phyloP scores from a whole-genome alignment of 2,888 invertebrate species.

The Erebia palarica region DNA sequence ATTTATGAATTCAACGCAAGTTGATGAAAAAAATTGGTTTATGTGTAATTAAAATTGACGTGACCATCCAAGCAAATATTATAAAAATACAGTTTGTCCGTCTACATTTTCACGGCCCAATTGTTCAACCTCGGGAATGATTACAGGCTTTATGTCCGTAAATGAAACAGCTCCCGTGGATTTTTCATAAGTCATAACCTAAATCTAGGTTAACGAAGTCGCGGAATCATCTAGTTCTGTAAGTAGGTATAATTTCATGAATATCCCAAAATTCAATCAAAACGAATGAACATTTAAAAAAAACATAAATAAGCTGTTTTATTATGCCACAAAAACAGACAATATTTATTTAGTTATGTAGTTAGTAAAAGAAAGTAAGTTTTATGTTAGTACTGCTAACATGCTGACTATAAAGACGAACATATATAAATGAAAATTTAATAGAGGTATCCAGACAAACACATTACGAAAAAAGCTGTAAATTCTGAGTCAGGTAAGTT shows the following conservation, averaged over 20 bases:
- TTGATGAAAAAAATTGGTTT: background rate
- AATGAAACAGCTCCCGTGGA: background rate
- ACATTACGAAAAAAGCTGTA: conserved; percentile 41
- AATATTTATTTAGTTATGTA: background rate
- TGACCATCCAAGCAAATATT: no score
- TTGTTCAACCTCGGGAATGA: background rate
- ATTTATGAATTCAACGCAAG: background rate
- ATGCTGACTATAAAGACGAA: background rate
- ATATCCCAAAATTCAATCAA: no score
- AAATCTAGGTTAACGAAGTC: no score
- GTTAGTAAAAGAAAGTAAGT: background rate
- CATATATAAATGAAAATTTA: conserved; percentile 2
- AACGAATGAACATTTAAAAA: no score
- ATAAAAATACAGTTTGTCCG: no score
- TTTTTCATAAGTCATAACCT: background rate
- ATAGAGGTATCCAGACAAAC: conserved; percentile 22
- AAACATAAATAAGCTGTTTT: no score
- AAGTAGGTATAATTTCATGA: no score
- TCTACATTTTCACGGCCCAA: no score
- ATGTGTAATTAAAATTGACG: no score
- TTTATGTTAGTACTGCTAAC: background rate
- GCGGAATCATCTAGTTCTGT: no score
- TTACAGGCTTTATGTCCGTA: no score
- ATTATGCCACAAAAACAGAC: no score
- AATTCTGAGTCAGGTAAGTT: conserved; percentile 41